A percentile compares a stretch with the other conserved stretches of the same genome.
These are phyloP conservation scores for Myoxocephalus aenaeus DNA, from an alignment of 2,797 vertebrate genomes.

Conservation along the genomic window DNA sequence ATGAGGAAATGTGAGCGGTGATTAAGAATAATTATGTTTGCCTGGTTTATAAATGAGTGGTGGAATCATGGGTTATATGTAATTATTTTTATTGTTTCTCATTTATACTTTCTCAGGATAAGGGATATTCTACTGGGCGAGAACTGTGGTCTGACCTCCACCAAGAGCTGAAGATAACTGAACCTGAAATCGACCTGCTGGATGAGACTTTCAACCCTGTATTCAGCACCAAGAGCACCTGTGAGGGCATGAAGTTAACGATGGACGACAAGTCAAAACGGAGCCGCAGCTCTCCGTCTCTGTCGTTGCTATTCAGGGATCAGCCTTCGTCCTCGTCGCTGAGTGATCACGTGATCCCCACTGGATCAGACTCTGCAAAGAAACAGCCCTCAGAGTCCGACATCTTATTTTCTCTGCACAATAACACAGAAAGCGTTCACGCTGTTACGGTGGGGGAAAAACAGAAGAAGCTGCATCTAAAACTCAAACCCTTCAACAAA, in stretches of 20 bases:
- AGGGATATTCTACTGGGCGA: slow-evolving; percentile 46
- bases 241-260: slow-evolving; percentile 63
- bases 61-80: not conserved
- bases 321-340: slow-evolving; percentile 56
- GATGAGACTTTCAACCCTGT: slow-evolving; percentile 73
- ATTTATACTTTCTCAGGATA: slow-evolving; percentile 55
- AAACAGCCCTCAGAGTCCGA: slow-evolving; percentile 78
- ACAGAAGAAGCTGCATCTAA: slow-evolving; percentile 49
- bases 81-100: slow-evolving; percentile 16
- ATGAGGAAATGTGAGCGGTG: not conserved
- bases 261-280: slow-evolving; percentile 74
- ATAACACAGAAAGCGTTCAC: slow-evolving; percentile 38
- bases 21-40: not conserved
- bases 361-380: slow-evolving; percentile 54
- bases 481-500: slow-evolving; percentile 54
- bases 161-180: slow-evolving; percentile 90
- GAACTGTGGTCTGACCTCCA: slow-evolving; percentile 86
- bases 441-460: slow-evolving; percentile 36
- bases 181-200: slow-evolving; percentile 86
- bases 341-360: slow-evolving; percentile 45
- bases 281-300: slow-evolving; percentile 83
- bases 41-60: not conserved
- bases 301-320: slow-evolving; percentile 76
- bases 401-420: slow-evolving; percentile 62
- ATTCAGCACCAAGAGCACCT: slow-evolving; percentile 55